A percentile compares a stretch with the other conserved stretches of the same genome.
These are phyloP conservation scores for Mesorhabditis spiculigera DNA, from an alignment of 2,888 invertebrate species.

Conservation along the genomic window DNA sequence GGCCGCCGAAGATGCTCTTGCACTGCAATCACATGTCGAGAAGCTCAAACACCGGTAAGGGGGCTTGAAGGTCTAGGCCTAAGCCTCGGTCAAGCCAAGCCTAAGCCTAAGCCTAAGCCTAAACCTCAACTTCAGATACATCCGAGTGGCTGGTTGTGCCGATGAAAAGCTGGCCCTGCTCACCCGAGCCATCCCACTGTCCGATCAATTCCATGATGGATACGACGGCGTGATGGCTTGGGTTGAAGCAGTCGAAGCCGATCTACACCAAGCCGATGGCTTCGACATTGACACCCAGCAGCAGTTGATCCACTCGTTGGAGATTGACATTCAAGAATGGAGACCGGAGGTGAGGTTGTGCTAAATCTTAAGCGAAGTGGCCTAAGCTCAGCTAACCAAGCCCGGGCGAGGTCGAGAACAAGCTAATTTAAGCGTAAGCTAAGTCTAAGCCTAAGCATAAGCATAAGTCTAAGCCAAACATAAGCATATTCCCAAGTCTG, in stretches of 20 bases:
- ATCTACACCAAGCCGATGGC: slow-evolving; percentile 68
- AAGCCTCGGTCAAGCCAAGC: background rate
- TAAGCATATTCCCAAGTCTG: too few relatives aligned
- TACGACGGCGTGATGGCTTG: slow-evolving; percentile 84
- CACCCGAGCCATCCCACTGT: slow-evolving; percentile 76
- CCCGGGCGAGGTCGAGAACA: too few relatives aligned
- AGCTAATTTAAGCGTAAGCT: too few relatives aligned
- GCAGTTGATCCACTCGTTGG: slow-evolving; percentile 62
- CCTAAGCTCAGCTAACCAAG: too few relatives aligned
- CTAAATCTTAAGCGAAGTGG: too few relatives aligned
- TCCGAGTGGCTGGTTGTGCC: slow-evolving; percentile 39
- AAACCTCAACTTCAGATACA: slow-evolving; percentile 59
- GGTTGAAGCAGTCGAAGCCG: slow-evolving; percentile 86
- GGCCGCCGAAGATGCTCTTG: slow-evolving; percentile 79
- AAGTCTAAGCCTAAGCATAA: too few relatives aligned
- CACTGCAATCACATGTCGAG: slow-evolving; percentile 86
- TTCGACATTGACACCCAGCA: slow-evolving; percentile 79
- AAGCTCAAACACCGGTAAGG: slow-evolving; percentile 65
- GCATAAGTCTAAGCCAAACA: too few relatives aligned
- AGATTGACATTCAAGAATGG: background rate
- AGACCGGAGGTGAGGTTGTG: background rate
- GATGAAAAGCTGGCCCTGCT: slow-evolving; percentile 69
- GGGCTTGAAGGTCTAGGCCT: too few relatives aligned
- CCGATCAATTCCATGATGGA: slow-evolving; percentile 82
- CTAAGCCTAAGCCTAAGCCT: too few relatives aligned